Evolutionary conservation across 92 coral and sea anemone species (phyloP).

Genomic region (Virgularia gustaviana): DNA sequence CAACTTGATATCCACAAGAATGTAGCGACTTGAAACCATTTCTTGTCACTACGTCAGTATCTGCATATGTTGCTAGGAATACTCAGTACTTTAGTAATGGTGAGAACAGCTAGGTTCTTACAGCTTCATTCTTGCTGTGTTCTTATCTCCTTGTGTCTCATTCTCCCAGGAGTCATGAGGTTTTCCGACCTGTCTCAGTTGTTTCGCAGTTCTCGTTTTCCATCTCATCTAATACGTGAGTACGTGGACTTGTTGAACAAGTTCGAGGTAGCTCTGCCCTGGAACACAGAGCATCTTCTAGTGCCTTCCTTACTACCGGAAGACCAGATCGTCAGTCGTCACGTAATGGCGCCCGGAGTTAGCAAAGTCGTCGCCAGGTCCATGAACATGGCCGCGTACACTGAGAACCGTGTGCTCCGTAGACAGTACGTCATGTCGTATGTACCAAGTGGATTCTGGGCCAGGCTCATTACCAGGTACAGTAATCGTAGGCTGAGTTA

Average conservation of each 20-base stretch:
- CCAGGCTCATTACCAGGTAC: slow-evolving; percentile 90
- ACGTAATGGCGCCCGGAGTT: slow-evolving; percentile 79
- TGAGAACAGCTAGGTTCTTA: too few relatives aligned
- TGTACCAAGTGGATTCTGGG: slow-evolving; percentile 99
- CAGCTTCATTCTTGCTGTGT: too few relatives aligned
- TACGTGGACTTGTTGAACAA: slow-evolving; percentile 90
- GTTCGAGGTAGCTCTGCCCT: slow-evolving; percentile 91
- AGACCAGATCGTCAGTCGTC: slow-evolving; percentile 74
- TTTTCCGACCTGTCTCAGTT: slow-evolving; percentile 91
- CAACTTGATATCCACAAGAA: too few relatives aligned
- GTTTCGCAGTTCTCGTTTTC: slow-evolving; percentile 93
- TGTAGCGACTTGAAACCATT: too few relatives aligned
- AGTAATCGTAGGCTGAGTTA: too few relatives aligned
- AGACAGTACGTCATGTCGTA: slow-evolving; percentile 97
- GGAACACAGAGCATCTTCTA: slow-evolving; percentile 85
- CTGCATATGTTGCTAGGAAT: too few relatives aligned
- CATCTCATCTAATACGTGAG: slow-evolving; percentile 87
- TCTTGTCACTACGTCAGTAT: too few relatives aligned
- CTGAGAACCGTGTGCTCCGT: slow-evolving; percentile 76
- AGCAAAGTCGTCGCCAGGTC: slow-evolving; percentile 74
- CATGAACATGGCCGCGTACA: slow-evolving; percentile 85
- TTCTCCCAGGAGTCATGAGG: slow-evolving; percentile 79
- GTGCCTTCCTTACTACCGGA: slow-evolving; percentile 98
- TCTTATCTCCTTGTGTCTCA: too few relatives aligned
- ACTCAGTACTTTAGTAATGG: too few relatives aligned